Evolutionary conservation across 2,113 vertebrate genomes (phyloP).

Genomic region (Hirundichthys speculiger): DNA sequence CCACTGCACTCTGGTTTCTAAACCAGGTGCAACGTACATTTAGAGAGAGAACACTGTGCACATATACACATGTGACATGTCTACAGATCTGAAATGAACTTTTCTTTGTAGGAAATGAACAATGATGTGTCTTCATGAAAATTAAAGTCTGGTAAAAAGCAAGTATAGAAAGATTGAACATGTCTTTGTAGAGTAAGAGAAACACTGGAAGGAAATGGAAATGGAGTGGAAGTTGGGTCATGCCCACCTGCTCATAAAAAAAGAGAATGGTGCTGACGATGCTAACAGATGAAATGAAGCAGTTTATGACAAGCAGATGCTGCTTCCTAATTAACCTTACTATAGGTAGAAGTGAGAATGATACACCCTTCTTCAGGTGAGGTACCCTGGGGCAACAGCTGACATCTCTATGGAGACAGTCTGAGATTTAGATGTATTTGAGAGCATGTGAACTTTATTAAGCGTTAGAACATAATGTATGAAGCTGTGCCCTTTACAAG

Average conservation of each 20-base stretch:
- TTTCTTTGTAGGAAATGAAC: no score
- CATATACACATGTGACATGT: no score
- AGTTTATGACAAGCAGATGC: neutral
- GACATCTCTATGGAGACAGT: slow-evolving; percentile 32
- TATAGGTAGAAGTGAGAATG: neutral
- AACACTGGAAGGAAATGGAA: neutral
- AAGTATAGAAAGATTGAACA: no score
- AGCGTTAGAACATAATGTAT: slow-evolving; percentile 24
- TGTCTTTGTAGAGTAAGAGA: neutral
- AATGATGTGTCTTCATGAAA: no score
- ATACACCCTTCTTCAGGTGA: neutral
- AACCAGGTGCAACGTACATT: no score
- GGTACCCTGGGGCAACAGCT: slow-evolving; percentile 13
- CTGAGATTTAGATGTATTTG: slow-evolving; percentile 25
- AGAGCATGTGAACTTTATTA: slow-evolving; percentile 23
- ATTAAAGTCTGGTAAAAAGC: neutral
- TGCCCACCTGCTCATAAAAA: neutral
- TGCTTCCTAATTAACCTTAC: slow-evolving; percentile 6
- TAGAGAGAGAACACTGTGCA: no score
- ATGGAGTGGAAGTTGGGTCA: neutral
- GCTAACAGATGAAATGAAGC: neutral
- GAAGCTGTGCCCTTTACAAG: slow-evolving; percentile 39
- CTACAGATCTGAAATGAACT: no score
- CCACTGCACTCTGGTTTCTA: no score
- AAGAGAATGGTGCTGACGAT: neutral